Base-by-base conservation (phyloP, 2,113 vertebrate genomes). In the Pluvianellus socialis region DNA sequence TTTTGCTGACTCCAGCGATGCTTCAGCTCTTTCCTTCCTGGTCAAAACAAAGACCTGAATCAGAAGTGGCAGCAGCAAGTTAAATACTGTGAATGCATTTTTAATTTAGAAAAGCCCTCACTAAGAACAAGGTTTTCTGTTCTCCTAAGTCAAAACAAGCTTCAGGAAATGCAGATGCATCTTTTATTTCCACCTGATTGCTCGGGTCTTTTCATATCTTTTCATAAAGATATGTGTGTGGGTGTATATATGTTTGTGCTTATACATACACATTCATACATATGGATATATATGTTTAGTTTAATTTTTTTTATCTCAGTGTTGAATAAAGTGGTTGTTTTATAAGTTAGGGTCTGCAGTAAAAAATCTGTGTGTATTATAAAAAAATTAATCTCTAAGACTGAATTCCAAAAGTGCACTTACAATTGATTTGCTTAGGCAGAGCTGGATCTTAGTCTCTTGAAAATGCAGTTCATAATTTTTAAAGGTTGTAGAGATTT, bases 1-100 rank as follows among this genome's bases (percentile, higher is more conserved):
- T 94, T 90, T 84, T 95, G 92, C 94, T 97, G 94, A 97, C 80
- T 96, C 73, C 53, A 92, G 76, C 1, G 7, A 61, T 77, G 53
- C 65, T 92, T 96, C 79, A 96, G 59, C 82, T 92, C 63, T 86
- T 77, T 35, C 44, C 90, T 96, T 96, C 90, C 90, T 92, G 92
- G 70, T 82, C 90, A 79, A 94, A 95, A 79, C 52, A 90, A 94
- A 94, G 89, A 82, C 53, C 67, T 9, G 4, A 96, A 95, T 90
- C 53, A 85, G 66, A 88, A 95, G 40, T 92, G 94, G 82, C 95
- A 94, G 92, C 52, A 93, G 92, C 68, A 67, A 77, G 82, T 88
- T 88, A 80, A 95, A 63, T 83, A 67, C 63, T 52, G 21, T 45
- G 8, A 65, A 26, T 49, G 18, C 49, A n/a, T 89, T 91, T 91